phyloP scores from a whole-genome alignment of 2,113 vertebrate species.

The Seriola aureovittata region DNA sequence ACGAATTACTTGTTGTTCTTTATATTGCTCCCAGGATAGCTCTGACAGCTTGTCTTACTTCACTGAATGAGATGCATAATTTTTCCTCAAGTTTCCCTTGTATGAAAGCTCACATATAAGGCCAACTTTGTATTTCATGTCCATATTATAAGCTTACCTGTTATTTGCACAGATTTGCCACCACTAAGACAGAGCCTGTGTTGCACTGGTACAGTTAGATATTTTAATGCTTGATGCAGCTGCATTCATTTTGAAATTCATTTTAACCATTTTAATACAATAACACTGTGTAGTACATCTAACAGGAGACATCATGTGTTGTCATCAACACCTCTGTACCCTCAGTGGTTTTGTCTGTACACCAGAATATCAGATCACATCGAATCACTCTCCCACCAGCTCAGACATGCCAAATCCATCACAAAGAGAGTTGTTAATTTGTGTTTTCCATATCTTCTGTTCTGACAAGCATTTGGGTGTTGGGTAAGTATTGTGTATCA shows the following conservation, averaged over 20 bases:
- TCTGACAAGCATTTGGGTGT: conserved; percentile 34
- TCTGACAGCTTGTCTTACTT: conserved; percentile 5
- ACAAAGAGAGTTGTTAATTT: conserved; percentile 29
- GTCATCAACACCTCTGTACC: conserved; percentile 48
- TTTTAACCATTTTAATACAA: conserved; percentile 6
- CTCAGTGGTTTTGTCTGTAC: conserved; percentile 8
- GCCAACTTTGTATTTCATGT: neutral
- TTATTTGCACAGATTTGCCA: neutral
- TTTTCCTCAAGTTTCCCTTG: conserved; percentile 13
- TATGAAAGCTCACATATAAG: neutral
- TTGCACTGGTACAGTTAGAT: neutral
- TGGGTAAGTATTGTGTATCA: neutral
- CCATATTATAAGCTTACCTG: neutral
- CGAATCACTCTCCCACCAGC: conserved; percentile 20
- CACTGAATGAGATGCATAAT: neutral
- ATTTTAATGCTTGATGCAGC: neutral
- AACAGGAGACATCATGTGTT: conserved; percentile 13
- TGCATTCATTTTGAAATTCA: neutral
- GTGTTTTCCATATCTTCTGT: conserved; percentile 35
- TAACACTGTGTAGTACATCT: neutral
- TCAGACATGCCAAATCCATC: conserved; percentile 27
- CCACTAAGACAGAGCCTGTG: neutral
- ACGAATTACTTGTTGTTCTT: neutral
- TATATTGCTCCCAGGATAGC: neutral
- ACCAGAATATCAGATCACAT: conserved; percentile 20